Evolutionary conservation across 2,113 vertebrate genomes (phyloP).

Genomic region (Clupea harengus): DNA sequence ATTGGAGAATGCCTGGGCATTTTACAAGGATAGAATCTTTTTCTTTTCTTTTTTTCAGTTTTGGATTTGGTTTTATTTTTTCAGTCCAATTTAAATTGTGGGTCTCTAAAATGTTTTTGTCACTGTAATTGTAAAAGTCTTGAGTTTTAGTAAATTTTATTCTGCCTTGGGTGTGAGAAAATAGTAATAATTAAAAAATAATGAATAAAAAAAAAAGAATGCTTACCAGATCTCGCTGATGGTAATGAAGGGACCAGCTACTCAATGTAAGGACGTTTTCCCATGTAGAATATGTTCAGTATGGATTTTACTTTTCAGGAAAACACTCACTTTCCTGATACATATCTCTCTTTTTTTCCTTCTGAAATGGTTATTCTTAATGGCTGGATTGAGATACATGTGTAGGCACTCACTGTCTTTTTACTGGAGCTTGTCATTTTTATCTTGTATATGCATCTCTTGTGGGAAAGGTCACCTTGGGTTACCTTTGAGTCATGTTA

Average conservation of each 20-base stretch:
- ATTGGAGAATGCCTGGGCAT: constrained; percentile 98
- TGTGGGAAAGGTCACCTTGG: constrained; percentile 81
- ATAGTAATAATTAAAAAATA: constrained; percentile 73
- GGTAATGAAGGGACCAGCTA: constrained; percentile 59
- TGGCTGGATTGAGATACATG: constrained; percentile 89
- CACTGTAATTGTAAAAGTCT: constrained; percentile 98
- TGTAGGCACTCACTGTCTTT: constrained; percentile 95
- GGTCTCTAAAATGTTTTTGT: constrained; percentile 96
- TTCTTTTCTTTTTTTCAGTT: constrained; percentile 77
- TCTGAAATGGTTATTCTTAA: constrained; percentile 90
- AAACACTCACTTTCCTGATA: constrained; percentile 84
- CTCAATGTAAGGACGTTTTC: constrained; percentile 78
- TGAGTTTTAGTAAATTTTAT: constrained; percentile 96
- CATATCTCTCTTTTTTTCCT: constrained; percentile 90
- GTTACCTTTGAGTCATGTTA: constrained; percentile 74
- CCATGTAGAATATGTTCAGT: constrained; percentile 80
- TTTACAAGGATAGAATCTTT: constrained; percentile 83
- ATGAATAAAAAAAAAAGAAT: constrained; percentile 56
- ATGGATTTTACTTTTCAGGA: constrained; percentile 84
- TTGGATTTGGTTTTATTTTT: constrained; percentile 80
- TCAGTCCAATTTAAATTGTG: constrained; percentile 88
- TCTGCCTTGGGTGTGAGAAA: constrained; percentile 97
- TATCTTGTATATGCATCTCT: constrained; percentile 92
- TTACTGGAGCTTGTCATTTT: constrained; percentile 94
- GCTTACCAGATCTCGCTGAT: constrained; percentile 59